Evolutionary conservation across 1,140 invertebrate species (phyloP), one percentile per base, ranked within the genome.

Genomic region (Papilio aristodemus): DNA sequence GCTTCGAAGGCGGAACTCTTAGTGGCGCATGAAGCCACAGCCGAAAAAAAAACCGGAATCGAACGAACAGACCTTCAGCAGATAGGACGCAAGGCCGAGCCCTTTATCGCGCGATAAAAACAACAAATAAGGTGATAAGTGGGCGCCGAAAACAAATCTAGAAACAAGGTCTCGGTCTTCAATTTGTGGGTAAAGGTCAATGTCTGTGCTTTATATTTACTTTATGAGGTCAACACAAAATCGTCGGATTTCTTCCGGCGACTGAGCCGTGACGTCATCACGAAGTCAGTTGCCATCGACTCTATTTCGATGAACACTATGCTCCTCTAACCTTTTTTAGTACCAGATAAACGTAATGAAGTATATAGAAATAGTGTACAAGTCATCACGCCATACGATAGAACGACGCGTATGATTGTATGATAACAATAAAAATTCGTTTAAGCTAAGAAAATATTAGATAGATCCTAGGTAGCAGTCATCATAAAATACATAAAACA

Each of bases 101-200:
- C 87, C 85, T 87, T 89, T 84, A 89, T 86, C 81, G 73, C 50
- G 41, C 67, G 78, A 80, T 81, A 85, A 83, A 74, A 76, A 78
- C 70, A 72, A 73, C 70, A 75, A 75, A 60, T 71, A 43, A 54
- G n/a, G 22, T 74, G 83, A 86, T 83, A 84, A 84, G 69, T 72
- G 72, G 69, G 63, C 50, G 69, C 73, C 79, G 74, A 80, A 81
- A 78, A 70, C 69, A 59, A 75, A 78, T 78, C 75, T 74, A 79
- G 70, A 57, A 67, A 50, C 82, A 82, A 83, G 84, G 83, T 81
- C 83, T 76, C 75, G 73, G 74, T 73, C 77, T 74, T 79, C 78
- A 83, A 73, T 77, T 78, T 82, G 74, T 83, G 83, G 84, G 83
- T 87, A 89, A 89, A 89, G 87, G 84, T 89, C 83, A 85, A 82